These are phyloP conservation scores for Chloroceryle inda DNA, from an alignment of 2,797 vertebrate genomes.

Conservation along the genomic window DNA sequence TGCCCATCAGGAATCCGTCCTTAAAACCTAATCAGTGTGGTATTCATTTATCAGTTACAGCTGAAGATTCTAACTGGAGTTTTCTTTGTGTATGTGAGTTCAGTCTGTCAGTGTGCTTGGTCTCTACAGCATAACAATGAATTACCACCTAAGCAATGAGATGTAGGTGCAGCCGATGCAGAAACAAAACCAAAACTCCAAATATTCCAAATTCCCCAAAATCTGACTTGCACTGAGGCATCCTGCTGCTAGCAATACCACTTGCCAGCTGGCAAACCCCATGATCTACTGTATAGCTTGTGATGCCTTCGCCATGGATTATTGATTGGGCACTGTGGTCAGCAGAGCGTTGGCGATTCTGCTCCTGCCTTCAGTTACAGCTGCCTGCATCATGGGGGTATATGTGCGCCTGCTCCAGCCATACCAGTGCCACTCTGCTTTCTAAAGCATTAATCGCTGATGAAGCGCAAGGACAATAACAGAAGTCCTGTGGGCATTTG, in stretches of 20 bases:
- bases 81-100: background rate
- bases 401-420: background rate
- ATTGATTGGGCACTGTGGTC: background rate
- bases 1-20: background rate
- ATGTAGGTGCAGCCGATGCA: background rate
- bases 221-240: background rate
- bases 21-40: background rate
- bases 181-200: background rate
- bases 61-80: background rate
- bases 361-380: constrained; percentile 32
- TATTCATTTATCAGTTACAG: background rate
- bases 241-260: background rate
- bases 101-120: background rate
- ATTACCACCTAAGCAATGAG: background rate
- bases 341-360: constrained; percentile 28
- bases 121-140: background rate
- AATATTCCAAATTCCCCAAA: background rate
- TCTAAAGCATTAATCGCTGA: constrained; percentile 47
- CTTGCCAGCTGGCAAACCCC: background rate
- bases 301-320: background rate
- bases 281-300: background rate
- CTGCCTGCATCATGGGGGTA: background rate
- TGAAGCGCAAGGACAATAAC: constrained; percentile 32
- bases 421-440: background rate
- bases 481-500: constrained; percentile 49